Conservation (phyloP, 2,797 vertebrate species). For the Thalassophryne amazonica region DNA sequence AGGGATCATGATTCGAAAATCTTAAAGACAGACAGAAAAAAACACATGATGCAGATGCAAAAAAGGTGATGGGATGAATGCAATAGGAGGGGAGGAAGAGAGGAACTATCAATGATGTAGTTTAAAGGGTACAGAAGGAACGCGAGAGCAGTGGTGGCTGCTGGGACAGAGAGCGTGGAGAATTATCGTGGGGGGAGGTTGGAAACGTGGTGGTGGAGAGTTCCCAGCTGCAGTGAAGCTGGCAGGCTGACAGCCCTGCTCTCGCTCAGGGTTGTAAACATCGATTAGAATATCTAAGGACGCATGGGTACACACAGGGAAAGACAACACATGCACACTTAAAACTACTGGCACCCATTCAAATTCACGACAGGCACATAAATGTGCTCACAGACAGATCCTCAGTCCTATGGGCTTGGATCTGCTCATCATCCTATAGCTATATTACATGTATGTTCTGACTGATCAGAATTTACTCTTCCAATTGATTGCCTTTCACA, state of each 20-base stretch:
- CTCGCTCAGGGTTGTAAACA: slow-evolving; percentile 65
- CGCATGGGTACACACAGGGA: slow-evolving; percentile 15
- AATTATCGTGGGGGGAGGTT: not conserved
- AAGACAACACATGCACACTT: slow-evolving; percentile 20
- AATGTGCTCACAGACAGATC: not conserved
- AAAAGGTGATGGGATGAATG: not conserved
- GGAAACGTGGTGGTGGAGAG: not conserved
- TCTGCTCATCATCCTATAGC: too few relatives aligned
- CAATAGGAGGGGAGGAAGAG: not conserved
- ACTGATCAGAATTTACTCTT: too few relatives aligned
- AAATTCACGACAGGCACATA: not conserved
- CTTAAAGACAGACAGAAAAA: slow-evolving; percentile 13
- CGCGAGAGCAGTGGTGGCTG: slow-evolving; percentile 9
- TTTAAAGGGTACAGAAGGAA: slow-evolving; percentile 40
- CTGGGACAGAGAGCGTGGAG: not conserved
- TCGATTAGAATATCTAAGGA: slow-evolving; percentile 71
- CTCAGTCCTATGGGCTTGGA: too few relatives aligned
- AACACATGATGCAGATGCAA: not conserved
- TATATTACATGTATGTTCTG: too few relatives aligned
- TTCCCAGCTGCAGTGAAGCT: slow-evolving; percentile 53
- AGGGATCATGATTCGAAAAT: slow-evolving; percentile 53
- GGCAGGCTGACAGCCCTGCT: slow-evolving; percentile 43
- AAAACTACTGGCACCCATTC: slow-evolving; percentile 5
- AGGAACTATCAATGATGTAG: not conserved
- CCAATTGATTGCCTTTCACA: too few relatives aligned